These are phyloP conservation scores for Accipiter virgatus DNA, from an alignment of 2,113 vertebrate genomes.

Conservation along the genomic window DNA sequence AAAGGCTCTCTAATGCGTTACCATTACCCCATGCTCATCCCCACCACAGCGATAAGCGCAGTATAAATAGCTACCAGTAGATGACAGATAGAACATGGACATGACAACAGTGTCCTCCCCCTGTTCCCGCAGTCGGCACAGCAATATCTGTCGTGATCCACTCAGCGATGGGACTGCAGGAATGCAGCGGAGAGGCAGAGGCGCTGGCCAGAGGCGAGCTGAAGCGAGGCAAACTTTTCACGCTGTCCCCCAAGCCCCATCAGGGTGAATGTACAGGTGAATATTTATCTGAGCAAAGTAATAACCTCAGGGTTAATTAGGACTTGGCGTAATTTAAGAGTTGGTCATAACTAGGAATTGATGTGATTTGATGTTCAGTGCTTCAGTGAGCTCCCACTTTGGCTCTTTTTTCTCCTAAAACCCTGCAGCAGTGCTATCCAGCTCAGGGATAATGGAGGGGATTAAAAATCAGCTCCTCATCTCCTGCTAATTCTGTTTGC, in stretches of 20 bases:
- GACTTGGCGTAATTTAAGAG: not conserved
- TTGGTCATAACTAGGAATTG: not conserved
- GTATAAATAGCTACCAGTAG: constrained; percentile 60
- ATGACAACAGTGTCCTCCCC: constrained; percentile 43
- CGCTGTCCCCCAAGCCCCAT: not conserved
- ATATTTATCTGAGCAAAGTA: not conserved
- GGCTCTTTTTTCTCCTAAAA: not conserved
- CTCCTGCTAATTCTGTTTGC: not conserved
- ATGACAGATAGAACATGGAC: constrained; percentile 63
- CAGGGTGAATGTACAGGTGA: not conserved
- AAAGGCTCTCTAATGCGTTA: not conserved
- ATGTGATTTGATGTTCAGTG: not conserved
- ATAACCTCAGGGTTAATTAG: not conserved
- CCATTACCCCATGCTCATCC: not conserved
- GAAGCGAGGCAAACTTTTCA: not conserved
- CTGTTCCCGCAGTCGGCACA: not conserved
- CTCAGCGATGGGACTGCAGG: not conserved
- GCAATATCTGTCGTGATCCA: not conserved
- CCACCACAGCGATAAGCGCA: constrained; percentile 14
- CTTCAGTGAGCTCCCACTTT: not conserved
- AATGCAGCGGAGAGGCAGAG: not conserved
- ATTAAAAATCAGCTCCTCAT: constrained; percentile 20
- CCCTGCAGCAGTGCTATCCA: not conserved
- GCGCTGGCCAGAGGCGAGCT: not conserved
- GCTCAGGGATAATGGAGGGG: not conserved